Evolutionary conservation across 2,888 invertebrate species (phyloP), one percentile per base, ranked within the genome.

Genomic region (Tenthredo scrophulariae): DNA sequence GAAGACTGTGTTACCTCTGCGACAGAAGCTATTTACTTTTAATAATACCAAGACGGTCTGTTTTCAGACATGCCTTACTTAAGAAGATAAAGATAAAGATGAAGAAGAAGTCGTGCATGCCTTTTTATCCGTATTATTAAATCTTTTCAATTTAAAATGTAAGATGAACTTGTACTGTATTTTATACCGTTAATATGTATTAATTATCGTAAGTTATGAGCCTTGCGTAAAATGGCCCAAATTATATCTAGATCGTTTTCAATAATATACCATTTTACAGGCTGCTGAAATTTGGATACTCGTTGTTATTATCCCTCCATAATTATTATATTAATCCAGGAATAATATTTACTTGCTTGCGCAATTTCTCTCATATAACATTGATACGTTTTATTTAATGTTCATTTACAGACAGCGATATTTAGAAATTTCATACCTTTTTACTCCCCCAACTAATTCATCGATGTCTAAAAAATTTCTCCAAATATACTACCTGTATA

Each of bases 361-460:
- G n/a, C 7, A 37, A 72, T 9, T 15, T 29, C 9, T 40, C 46
- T 74, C 2, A 74, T 37, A 40, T 80, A 80, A 80, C 80, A 80
- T 80, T 43, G 40, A 80, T 70, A 67, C 43, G 83, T 83, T 46
- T 83, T 46, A 67, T 83, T 50, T 67, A 83, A 46, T 67, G n/a
- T 83, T 83, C 46, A 46, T 83, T 65, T 70, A 83, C 83, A 83
- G 67, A 67, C 83, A 83, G 83, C 46, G 46, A 70, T 83, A 65
- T 62, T 22, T 58, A n/a, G 22, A 40, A 62, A 80, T 40, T 80
- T 80, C 40, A 62, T 37, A 29, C 43, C 18, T 77, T n/a, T 18
- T 26, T 50, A 70, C n/a, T 15, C 10, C 33, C 67, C 62, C 1
- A 18, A 80, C 62, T 80, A 62, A 62, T 80, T 80, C 37, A 22